Conservation (phyloP, 2,888 invertebrate species). For the Trileptium ribeirensis region DNA sequence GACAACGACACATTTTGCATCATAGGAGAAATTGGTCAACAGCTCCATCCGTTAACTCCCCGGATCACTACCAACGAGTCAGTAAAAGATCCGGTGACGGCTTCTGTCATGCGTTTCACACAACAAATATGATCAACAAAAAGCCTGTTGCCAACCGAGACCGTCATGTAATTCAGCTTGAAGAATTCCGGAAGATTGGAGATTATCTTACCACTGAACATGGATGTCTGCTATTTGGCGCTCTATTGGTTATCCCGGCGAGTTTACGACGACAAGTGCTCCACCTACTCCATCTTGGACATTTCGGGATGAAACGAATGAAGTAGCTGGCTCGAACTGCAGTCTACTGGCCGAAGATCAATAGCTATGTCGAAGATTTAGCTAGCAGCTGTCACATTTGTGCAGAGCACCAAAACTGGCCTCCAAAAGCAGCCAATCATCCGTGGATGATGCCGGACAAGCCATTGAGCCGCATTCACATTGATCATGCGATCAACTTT, state of each 20-base stretch:
- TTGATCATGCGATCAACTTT: slow-evolving; percentile 41
- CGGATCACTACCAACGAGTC: background rate
- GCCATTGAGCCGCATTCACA: slow-evolving; percentile 41
- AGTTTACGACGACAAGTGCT: slow-evolving; percentile 6
- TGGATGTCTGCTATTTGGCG: slow-evolving; percentile 30
- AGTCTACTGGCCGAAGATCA: slow-evolving; percentile 13
- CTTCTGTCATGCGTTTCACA: background rate
- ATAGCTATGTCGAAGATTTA: slow-evolving; percentile 11
- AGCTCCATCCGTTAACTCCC: background rate
- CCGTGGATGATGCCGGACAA: slow-evolving; percentile 40
- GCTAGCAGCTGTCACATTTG: background rate
- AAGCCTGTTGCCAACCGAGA: too few species aligned
- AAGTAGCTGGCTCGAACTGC: background rate
- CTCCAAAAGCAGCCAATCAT: slow-evolving; percentile 34
- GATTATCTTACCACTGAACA: slow-evolving; percentile 21
- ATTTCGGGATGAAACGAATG: slow-evolving; percentile 3
- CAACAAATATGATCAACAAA: background rate
- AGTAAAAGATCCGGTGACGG: background rate
- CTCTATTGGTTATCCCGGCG: background rate
- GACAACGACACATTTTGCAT: background rate
- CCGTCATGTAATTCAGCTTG: background rate
- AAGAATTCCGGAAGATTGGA: background rate
- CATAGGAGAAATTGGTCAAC: background rate
- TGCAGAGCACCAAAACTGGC: slow-evolving; percentile 11
- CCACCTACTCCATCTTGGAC: background rate